Base-by-base conservation (phyloP, 2,113 vertebrate genomes). In the Hiodon alosoides region DNA sequence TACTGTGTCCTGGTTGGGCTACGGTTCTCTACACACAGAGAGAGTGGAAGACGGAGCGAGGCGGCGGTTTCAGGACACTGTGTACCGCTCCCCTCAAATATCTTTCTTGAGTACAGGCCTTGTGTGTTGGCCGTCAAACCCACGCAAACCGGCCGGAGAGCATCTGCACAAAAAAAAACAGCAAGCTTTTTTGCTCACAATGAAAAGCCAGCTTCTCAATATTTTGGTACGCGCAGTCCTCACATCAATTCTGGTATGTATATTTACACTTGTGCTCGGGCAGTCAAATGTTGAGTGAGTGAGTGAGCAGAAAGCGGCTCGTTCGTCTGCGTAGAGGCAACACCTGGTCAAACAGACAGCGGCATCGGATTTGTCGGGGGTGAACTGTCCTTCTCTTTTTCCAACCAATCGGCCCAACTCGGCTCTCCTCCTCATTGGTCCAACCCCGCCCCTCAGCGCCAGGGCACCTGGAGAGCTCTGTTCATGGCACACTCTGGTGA, bases 201-300 rank as follows among this genome's bases (percentile, higher is more conserved):
- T 87, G 86, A 89, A 90, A 80, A 90, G 85, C 87, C 85, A 90
- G 86, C 87, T 87, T 90, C 87, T 88, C 86, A 81, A 84, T 80
- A 85, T 85, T 87, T 89, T 83, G 84, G 85, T 88, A 86, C 86
- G 84, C 85, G 87, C 85, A 85, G 80, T 79, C 85, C 83, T 81
- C 83, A 86, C 85, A 83, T 80, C 85, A 83, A 86, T 82, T 88
- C 83, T 83, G 81, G 86, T 88, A 84, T 85, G 81, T 80, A 79
- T 80, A 84, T 76, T 65, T 69, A 74, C n/a, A 69, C 11, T 79
- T 72, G 73, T 14, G 66, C 82, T 79, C 71, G 78, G 78, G 77
- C 84, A 71, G 75, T 78, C 53, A 79, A 80, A 79, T 76, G 62
- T 79, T 10, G 48, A 73, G 69, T 47, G 54, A 16, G 77, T n/a